Evolutionary conservation across 2,888 invertebrate species (phyloP).

Genomic region (Girardia tigrina): DNA sequence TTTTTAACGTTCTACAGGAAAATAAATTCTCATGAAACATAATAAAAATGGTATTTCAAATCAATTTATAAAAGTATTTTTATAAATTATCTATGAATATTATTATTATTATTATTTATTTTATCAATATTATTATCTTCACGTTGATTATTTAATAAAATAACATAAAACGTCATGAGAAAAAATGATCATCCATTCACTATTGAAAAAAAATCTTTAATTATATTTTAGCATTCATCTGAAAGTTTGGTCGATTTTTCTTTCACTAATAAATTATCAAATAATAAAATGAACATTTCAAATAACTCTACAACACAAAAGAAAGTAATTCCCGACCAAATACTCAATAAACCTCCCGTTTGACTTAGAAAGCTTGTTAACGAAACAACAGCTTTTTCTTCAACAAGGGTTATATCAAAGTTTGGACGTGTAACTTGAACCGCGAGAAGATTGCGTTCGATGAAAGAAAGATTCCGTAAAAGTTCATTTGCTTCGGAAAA

Average conservation of each 20-base stretch:
- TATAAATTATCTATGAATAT: no score
- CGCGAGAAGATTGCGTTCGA: conserved; percentile 34
- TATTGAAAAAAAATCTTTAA: no score
- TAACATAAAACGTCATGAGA: no score
- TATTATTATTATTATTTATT: no score
- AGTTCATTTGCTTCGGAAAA: neutral
- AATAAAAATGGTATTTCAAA: no score
- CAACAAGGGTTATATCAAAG: conserved; percentile 34
- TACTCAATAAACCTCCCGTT: conserved; percentile 36
- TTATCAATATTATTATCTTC: no score
- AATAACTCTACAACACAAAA: conserved; percentile 36
- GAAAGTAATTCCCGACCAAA: conserved; percentile 36
- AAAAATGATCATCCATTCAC: no score
- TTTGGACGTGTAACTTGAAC: conserved; percentile 33
- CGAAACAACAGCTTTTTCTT: conserved; percentile 36
- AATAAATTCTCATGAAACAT: no score
- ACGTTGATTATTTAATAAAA: no score
- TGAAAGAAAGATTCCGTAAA: neutral
- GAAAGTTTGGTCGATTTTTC: neutral
- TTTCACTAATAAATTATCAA: neutral
- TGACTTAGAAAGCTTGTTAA: conserved; percentile 36
- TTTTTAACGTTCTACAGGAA: no score
- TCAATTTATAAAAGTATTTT: no score
- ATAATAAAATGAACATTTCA: conserved; percentile 25
- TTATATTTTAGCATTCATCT: neutral